Evolutionary conservation across 2,113 vertebrate species (phyloP).

Genomic region (Epinephelus cyanopodus): DNA sequence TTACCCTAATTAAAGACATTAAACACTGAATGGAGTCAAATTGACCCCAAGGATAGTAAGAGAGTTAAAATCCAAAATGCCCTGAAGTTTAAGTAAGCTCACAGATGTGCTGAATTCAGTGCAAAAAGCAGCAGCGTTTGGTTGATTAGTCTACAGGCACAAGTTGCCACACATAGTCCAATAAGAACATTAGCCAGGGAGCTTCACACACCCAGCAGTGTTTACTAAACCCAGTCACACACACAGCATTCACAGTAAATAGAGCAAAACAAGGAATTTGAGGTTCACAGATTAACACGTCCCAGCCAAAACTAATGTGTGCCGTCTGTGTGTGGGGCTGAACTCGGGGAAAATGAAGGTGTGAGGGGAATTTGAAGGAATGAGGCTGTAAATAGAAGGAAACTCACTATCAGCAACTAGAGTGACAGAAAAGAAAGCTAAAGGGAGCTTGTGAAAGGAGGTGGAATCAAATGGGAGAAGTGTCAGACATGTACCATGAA

Average conservation of each 20-base stretch:
- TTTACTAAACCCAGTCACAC: conserved; percentile 7
- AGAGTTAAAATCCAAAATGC: background rate
- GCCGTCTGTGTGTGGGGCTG: background rate
- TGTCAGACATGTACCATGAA: background rate
- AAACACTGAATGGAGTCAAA: background rate
- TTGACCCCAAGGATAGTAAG: background rate
- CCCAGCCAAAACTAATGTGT: background rate
- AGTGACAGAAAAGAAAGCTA: background rate
- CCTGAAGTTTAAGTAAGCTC: background rate
- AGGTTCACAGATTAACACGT: conserved; percentile 20
- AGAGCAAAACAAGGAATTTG: conserved; percentile 20
- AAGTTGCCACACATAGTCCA: conserved; percentile 13
- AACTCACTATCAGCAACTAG: background rate
- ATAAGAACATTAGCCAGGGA: background rate
- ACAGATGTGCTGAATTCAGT: conserved; percentile 18
- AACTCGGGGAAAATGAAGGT: background rate
- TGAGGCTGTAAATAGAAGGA: background rate
- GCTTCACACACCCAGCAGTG: conserved; percentile 13
- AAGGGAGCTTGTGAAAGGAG: background rate
- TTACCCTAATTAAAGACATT: background rate
- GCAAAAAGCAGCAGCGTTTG: background rate
- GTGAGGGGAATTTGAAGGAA: conserved; percentile 1
- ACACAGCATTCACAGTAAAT: conserved; percentile 13
- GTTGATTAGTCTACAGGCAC: conserved; percentile 29
- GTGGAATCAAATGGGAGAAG: background rate